Percentiles rank a stretch among this genome's conserved stretches.
Conservation (phyloP, 2,797 vertebrate species). For the Menidia menidia region DNA sequence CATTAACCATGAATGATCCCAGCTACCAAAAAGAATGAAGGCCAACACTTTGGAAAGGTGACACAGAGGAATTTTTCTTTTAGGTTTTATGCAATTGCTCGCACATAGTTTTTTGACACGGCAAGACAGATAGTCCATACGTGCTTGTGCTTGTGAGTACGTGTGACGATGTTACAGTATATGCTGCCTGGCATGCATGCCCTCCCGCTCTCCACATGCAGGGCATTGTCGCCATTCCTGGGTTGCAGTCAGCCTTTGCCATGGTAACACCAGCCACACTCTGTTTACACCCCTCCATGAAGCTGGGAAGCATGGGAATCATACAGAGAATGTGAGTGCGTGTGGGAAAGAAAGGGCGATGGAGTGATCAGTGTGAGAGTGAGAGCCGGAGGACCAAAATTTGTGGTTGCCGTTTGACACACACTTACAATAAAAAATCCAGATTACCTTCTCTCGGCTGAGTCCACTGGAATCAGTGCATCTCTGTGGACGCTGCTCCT, state of each 20-base stretch:
- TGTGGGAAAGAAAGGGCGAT: background rate
- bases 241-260: slow-evolving; percentile 73
- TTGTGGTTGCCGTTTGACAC: slow-evolving; percentile 51
- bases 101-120: background rate
- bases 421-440: slow-evolving; percentile 57
- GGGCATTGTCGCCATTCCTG: slow-evolving; percentile 85
- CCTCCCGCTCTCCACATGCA: slow-evolving; percentile 71
- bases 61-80: background rate
- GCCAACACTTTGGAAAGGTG: background rate
- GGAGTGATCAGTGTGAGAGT: slow-evolving; percentile 38
- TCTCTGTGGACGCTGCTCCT: slow-evolving; percentile 66
- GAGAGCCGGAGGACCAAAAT: slow-evolving; percentile 41
- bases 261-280: slow-evolving; percentile 82
- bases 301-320: slow-evolving; percentile 77
- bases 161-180: slow-evolving; percentile 62
- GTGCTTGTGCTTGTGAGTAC: slow-evolving; percentile 31
- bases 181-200: slow-evolving; percentile 50
- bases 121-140: slow-evolving; percentile 30
- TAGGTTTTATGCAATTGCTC: background rate
- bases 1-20: background rate
- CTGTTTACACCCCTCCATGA: slow-evolving; percentile 77
- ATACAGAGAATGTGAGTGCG: slow-evolving; percentile 47
- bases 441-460: slow-evolving; percentile 60
- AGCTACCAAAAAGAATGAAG: background rate
- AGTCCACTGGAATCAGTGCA: slow-evolving; percentile 62